Evolutionary conservation across 1,140 invertebrate genomes (phyloP).

Genomic region (Leptinotarsa undecemlineata): DNA sequence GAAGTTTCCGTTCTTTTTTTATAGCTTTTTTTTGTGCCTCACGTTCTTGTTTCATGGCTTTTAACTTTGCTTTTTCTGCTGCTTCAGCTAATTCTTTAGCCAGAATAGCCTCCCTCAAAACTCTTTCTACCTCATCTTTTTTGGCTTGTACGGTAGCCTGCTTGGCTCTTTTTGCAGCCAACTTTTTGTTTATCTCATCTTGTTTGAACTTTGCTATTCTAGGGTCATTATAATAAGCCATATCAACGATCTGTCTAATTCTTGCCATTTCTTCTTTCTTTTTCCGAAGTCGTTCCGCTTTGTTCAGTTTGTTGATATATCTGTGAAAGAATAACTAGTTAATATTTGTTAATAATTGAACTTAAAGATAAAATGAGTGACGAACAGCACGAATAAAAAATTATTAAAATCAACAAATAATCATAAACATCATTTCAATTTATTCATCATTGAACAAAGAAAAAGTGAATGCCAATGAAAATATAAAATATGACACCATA

Average conservation of each 20-base stretch:
- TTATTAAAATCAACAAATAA: no score
- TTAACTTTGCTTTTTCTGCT: slow-evolving; percentile 76
- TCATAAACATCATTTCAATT: no score
- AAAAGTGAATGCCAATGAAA: no score
- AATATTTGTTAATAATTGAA: no score
- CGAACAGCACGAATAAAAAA: no score
- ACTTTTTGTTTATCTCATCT: slow-evolving; percentile 90
- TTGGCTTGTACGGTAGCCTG: slow-evolving; percentile 84
- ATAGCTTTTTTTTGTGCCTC: slow-evolving; percentile 81
- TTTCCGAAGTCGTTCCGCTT: neutral
- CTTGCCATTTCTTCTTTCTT: slow-evolving; percentile 84
- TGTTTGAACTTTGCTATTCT: slow-evolving; percentile 90
- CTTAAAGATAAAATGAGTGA: no score
- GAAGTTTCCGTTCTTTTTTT: slow-evolving; percentile 82
- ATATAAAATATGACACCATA: no score
- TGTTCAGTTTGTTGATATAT: slow-evolving; percentile 84
- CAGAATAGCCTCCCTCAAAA: slow-evolving; percentile 69
- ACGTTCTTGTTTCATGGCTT: slow-evolving; percentile 83
- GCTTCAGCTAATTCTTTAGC: slow-evolving; percentile 84
- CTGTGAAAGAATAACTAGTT: neutral
- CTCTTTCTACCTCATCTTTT: slow-evolving; percentile 80
- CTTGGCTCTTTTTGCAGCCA: slow-evolving; percentile 85
- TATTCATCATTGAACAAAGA: no score
- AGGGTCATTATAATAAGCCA: slow-evolving; percentile 92
- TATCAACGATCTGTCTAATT: slow-evolving; percentile 87